These are phyloP conservation scores for Listronotus oregonensis DNA, from an alignment of 1,140 invertebrate genomes.

Conservation along the genomic window DNA sequence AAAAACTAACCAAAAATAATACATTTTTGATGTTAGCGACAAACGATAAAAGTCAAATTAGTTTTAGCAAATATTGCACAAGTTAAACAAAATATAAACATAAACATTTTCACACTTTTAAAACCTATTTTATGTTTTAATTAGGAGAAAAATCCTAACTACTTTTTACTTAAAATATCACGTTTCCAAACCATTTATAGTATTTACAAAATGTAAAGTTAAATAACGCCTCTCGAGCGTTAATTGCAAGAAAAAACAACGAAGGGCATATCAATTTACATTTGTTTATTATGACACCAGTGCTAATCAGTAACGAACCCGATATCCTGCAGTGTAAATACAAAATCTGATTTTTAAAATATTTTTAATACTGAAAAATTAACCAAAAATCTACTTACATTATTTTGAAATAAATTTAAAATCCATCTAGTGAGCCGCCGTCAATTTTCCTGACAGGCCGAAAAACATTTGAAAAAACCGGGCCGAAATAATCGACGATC, in stretches of 20 bases:
- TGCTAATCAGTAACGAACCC: conserved; percentile 34
- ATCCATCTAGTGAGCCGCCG: conserved; percentile 26
- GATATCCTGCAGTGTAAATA: not conserved
- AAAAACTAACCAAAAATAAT: too few species aligned
- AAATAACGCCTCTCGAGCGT: conserved; percentile 38
- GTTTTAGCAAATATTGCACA: not conserved
- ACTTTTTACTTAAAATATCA: conserved; percentile 30
- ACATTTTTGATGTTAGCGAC: too few species aligned
- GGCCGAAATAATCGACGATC: conserved; percentile 23
- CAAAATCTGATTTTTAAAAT: too few species aligned
- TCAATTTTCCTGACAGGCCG: conserved; percentile 16
- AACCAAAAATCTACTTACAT: conserved; percentile 35
- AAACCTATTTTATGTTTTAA: conserved; percentile 22
- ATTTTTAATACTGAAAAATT: not conserved
- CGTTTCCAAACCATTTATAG: conserved; percentile 11
- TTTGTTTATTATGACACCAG: conserved; percentile 38
- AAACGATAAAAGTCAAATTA: not conserved
- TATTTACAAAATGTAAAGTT: conserved; percentile 40
- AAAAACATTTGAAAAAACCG: conserved; percentile 38
- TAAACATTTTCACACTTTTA: conserved; percentile 25
- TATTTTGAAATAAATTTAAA: conserved; percentile 34
- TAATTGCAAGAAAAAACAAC: conserved; percentile 43
- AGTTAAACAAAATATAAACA: not conserved
- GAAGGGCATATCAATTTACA: conserved; percentile 51
- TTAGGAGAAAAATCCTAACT: conserved; percentile 25